Conservation (phyloP, 37 sponge, comb jelly and placozoan species). For the Aphrocallistes beatrix region DNA sequence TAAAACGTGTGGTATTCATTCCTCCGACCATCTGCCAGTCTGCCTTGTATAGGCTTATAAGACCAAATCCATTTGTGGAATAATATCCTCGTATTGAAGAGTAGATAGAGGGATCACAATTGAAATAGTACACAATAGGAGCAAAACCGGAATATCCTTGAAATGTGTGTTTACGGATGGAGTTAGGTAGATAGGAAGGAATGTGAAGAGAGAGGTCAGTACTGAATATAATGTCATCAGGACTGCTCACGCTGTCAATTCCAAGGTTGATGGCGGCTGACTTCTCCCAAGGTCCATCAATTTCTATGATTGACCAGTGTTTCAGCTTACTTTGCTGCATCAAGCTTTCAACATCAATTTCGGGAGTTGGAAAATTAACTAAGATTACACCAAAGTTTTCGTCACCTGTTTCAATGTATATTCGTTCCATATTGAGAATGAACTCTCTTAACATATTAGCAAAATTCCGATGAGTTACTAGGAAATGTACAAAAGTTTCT, state of each 20-base stretch:
- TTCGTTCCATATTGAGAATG: neutral
- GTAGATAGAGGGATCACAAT: neutral
- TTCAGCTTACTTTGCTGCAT: neutral
- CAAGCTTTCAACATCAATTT: neutral
- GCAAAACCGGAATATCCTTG: neutral
- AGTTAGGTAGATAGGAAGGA: neutral
- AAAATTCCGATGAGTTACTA: neutral
- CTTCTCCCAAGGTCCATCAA: conserved; percentile 6
- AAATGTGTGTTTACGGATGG: conserved; percentile 5
- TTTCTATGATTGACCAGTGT: neutral
- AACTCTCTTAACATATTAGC: neutral
- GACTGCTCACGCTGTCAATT: neutral
- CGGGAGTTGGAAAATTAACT: neutral
- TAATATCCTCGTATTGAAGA: neutral
- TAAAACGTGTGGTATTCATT: neutral
- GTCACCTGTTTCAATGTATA: neutral
- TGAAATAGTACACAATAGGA: neutral
- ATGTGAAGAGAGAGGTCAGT: neutral
- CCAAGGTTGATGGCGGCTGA: neutral
- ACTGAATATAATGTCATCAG: neutral
- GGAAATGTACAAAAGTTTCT: neutral
- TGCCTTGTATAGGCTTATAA: conserved; percentile 11
- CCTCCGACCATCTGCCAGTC: conserved; percentile 12
- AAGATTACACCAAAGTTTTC: neutral
- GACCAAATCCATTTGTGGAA: conserved; percentile 7